Evolutionary conservation across 2,888 invertebrate genomes (phyloP).

Genomic region (Oxystoma pomonae): DNA sequence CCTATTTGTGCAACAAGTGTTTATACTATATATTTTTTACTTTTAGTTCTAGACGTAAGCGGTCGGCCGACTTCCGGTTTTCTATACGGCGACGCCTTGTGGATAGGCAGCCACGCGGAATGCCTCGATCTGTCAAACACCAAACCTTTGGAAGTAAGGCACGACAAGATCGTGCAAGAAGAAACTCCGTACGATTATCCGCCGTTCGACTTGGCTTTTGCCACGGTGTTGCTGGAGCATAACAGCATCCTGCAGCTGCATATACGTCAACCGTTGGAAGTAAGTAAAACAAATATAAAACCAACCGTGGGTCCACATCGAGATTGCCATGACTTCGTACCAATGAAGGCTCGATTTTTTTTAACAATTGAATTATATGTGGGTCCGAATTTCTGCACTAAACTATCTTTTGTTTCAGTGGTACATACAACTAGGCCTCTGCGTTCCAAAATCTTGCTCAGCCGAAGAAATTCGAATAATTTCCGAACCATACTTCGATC

Average conservation of each 20-base stretch:
- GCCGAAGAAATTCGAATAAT: conserved; percentile 37
- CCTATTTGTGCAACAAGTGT: neutral
- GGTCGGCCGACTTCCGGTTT: conserved; percentile 54
- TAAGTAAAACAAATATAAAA: too few relatives aligned
- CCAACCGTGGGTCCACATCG: too few relatives aligned
- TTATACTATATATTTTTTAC: conserved; percentile 4
- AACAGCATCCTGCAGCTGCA: conserved; percentile 48
- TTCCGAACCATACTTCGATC: conserved; percentile 38
- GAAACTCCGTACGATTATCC: conserved; percentile 43
- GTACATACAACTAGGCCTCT: conserved; percentile 46
- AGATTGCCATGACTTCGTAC: too few relatives aligned
- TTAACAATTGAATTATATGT: too few relatives aligned
- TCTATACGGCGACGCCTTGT: conserved; percentile 57
- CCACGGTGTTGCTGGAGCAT: conserved; percentile 44
- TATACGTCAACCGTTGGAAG: conserved; percentile 44
- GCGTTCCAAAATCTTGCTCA: conserved; percentile 46
- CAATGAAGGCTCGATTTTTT: too few relatives aligned
- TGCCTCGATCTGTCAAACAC: conserved; percentile 47
- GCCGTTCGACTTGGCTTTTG: conserved; percentile 44
- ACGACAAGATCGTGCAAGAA: conserved; percentile 31
- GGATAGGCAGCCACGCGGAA: conserved; percentile 54
- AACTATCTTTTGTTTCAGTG: conserved; percentile 38
- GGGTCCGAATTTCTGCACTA: too few relatives aligned
- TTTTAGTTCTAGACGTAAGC: conserved; percentile 54
- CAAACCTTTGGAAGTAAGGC: conserved; percentile 34